A percentile compares a stretch with the other conserved stretches of the same genome.
Conservation (phyloP, 2,888 invertebrate species). For the Platerodrilus igneus region DNA sequence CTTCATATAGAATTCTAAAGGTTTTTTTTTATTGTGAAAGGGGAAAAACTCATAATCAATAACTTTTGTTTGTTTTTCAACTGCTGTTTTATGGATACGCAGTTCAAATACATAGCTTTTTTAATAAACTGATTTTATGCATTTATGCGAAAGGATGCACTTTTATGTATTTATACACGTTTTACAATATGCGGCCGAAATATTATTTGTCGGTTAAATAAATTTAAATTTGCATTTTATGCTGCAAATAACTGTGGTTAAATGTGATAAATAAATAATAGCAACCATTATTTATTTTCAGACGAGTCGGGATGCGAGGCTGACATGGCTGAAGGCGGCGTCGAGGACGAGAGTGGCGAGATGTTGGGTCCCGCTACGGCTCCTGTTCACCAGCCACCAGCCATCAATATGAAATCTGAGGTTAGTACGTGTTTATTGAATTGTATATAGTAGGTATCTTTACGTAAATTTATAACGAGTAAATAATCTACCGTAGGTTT, state of each 20-base stretch:
- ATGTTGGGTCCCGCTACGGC: slow-evolving; percentile 53
- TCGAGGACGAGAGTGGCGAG: slow-evolving; percentile 60
- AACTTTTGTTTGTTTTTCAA: slow-evolving; percentile 3
- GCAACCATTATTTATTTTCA: slow-evolving; percentile 41
- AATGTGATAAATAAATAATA: not conserved
- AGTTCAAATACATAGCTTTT: slow-evolving; percentile 10
- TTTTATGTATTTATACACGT: slow-evolving; percentile 2
- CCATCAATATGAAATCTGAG: slow-evolving; percentile 45
- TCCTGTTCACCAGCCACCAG: slow-evolving; percentile 52
- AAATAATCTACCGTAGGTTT: no score
- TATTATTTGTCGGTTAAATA: no score
- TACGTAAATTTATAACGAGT: not conserved
- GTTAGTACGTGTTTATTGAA: no score
- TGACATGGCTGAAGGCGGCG: slow-evolving; percentile 76
- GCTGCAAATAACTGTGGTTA: not conserved
- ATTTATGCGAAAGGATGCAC: slow-evolving; percentile 7
- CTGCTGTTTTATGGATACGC: slow-evolving; percentile 11
- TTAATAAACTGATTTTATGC: slow-evolving; percentile 6
- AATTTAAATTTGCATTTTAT: not conserved
- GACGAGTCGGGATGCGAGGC: slow-evolving; percentile 80
- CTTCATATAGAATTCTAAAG: no score
- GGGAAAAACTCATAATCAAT: no score
- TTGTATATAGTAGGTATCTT: not conserved
- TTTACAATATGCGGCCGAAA: not conserved
- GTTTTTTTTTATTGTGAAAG: no score